Base-by-base conservation (phyloP, 2,113 vertebrate species). In the Nanorana parkeri region DNA sequence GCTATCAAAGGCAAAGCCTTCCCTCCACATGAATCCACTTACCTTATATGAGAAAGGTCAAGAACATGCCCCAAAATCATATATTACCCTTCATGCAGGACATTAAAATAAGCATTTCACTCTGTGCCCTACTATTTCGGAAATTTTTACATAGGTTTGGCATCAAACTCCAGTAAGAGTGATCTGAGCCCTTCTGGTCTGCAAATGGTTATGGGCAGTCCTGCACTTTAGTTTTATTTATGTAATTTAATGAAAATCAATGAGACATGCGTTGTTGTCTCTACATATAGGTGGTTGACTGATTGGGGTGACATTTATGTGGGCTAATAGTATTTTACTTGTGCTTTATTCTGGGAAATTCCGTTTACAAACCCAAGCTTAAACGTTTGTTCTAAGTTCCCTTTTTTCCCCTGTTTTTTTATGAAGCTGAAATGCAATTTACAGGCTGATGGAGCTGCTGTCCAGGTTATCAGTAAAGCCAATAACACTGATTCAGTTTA, bases 321-420 rank as follows among this genome's bases (percentile, higher is more conserved):
- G 66, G 68, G 24, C 65, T 52, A 29, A 19, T 16, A 4, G 17
- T 78, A 65, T 24, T 71, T 68, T 29, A 32, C 26, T 41, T 80
- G 32, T 60, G 55, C 21, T 20, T 79, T 69, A 11, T 26, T 54
- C 41, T 81, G 68, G 67, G 20, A 60, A 19, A 36, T 52, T 54
- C 20, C 54, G 60, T 72, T 72, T 73, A 81, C 68, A 64, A 72
- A 72, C 7, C 8, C 7, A 51, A 74, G 3, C 60, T 83, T 79
- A 13, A 56, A 0, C 67, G 81, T 63, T 85, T 80, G 28, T 23
- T 36, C 4, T 36, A 36, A 36, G 32, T 36, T 61, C 20, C 26
- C 4, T 21, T 63, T 63, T 63, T 20, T 60, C 21, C 21, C 21
- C 56, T 36, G 32, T 36, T 63, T 63, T 63, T 4, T 15, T 63